Percentiles rank a stretch among this genome's conserved stretches.
phyloP scores from a whole-genome alignment of 2,113 vertebrate genomes.

The Gymnorhina tibicen region DNA sequence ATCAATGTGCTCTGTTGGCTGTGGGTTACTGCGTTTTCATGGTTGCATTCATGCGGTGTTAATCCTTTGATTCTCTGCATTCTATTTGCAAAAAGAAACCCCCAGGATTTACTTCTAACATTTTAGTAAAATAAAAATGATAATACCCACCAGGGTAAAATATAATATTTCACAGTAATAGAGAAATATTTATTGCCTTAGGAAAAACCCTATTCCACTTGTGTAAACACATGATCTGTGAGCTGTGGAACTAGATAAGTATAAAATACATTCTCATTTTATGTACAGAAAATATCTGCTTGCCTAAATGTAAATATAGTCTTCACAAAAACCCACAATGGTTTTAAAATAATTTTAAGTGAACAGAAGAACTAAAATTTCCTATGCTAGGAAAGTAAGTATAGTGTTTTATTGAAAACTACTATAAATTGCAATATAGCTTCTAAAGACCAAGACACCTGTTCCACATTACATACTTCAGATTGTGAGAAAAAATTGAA shows the following conservation, averaged over 20 bases:
- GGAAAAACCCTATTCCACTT: neutral
- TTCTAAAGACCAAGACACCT: neutral
- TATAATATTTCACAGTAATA: neutral
- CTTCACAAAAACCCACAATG: neutral
- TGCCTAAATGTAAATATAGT: neutral
- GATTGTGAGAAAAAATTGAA: neutral
- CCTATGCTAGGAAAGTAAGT: neutral
- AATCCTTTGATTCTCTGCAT: neutral
- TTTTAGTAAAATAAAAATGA: neutral
- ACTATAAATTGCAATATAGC: neutral
- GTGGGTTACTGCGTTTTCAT: neutral
- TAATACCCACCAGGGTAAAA: neutral
- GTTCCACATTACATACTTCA: neutral
- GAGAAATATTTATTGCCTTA: neutral
- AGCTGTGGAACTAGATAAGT: constrained; percentile 2
- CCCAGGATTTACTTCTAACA: neutral
- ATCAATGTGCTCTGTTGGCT: neutral
- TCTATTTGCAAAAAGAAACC: neutral
- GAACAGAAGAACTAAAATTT: neutral
- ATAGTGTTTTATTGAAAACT: neutral
- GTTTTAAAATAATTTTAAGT: neutral
- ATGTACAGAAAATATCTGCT: neutral
- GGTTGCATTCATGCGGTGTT: neutral
- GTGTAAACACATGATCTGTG: neutral
- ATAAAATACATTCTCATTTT: neutral